Base-by-base conservation (phyloP, 2,888 invertebrate genomes). In the Agrochola lychnidis region DNA sequence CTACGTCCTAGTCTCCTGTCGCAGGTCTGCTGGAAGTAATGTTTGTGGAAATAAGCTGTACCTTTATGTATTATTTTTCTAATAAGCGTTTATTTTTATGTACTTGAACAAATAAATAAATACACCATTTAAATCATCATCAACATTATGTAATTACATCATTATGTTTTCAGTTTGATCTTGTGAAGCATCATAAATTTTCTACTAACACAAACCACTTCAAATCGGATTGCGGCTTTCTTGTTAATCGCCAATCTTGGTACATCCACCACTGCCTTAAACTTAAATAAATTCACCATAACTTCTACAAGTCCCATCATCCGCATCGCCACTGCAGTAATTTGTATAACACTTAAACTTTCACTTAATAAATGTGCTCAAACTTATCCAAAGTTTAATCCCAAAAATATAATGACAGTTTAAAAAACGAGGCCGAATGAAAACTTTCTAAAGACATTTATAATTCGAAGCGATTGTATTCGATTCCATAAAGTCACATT, bases 391-490 rank as follows among this genome's bases (percentile, higher is more conserved):
- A 70, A 73, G 25, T 74, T 68, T 5, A 79, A 36, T 63, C 36
- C 75, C 70, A 74, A 77, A 79, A 84, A 86, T 86, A 78, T 78
- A 84, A 45, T 71, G 81, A 84, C 87, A 72, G 66, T 25, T 36
- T 75, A 78, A 84, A 73, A 73, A 72, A 87, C n/a, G 81, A 67
- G 16, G n/a, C 0, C 22, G 7, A 81, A 64, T 56, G 57, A 59
- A 73, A 85, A 84, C 63, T 82, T 86, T 85, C 12, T 3, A 12
- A n/a, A 63, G 66, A 36, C 77, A 68, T 84, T 80, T 51, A 59
- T 83, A 77, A 75, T 51, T 51, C 25, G 0, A 6, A 73, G 36
- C 59, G 48, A 79, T 71, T 82, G 63, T 70, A 59, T 71, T 69
- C 40, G 59, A 83, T 82, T 30, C 61, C 30, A 3, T 16, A 56